A percentile compares a stretch with the other conserved stretches of the same genome.
Evolutionary conservation across 2,113 vertebrate genomes (phyloP).

Genomic region (Perognathus longimembris): DNA sequence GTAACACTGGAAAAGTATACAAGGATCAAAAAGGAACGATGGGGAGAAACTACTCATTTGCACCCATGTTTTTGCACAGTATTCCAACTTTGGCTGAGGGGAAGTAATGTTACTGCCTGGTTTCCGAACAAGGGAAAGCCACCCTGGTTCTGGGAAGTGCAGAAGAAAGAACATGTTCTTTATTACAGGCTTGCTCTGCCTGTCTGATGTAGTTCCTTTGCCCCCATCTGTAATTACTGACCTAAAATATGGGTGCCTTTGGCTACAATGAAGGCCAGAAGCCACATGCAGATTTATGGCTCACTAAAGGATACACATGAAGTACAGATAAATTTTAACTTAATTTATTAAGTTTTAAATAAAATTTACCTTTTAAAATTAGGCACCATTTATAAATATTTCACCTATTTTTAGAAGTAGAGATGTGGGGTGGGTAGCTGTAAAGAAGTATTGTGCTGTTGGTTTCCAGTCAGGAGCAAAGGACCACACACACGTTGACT

Average conservation of each 20-base stretch:
- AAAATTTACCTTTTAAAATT: constrained; percentile 47
- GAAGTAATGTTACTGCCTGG: neutral
- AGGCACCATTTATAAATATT: constrained; percentile 25
- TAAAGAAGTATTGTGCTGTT: neutral
- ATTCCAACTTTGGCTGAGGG: neutral
- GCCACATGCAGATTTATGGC: neutral
- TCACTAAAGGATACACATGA: neutral
- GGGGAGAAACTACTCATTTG: neutral
- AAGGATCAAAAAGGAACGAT: neutral
- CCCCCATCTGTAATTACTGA: neutral
- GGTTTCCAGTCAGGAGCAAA: constrained; percentile 20
- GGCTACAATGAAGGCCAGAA: neutral
- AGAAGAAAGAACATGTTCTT: neutral
- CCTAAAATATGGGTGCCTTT: neutral
- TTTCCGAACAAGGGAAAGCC: neutral
- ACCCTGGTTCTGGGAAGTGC: neutral
- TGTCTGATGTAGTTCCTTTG: neutral
- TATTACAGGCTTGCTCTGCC: neutral
- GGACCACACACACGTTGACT: neutral
- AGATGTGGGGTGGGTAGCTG: constrained; percentile 2
- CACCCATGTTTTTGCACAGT: neutral
- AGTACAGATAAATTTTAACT: constrained; percentile 31
- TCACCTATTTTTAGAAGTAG: neutral
- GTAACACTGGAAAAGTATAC: neutral
- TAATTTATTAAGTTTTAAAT: constrained; percentile 16